These are phyloP conservation scores for Conopomorpha cramerella DNA, from an alignment of 1,140 invertebrate genomes.

Conservation along the genomic window DNA sequence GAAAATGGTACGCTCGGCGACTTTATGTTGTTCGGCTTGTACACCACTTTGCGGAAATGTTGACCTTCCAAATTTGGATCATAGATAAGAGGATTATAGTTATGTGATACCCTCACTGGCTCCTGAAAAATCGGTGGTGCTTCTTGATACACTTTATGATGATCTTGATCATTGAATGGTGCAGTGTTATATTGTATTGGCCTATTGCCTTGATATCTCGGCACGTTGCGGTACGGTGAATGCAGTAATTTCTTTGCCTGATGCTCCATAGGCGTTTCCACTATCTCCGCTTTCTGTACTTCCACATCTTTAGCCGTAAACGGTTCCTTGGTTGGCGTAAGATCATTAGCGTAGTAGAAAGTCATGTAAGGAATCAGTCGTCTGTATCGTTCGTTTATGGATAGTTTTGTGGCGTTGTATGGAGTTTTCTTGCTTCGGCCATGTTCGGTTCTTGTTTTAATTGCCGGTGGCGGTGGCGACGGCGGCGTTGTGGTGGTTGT, in stretches of 20 bases:
- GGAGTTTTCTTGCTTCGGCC: slow-evolving; percentile 13
- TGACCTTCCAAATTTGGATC: slow-evolving; percentile 15
- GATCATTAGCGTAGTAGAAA: slow-evolving; percentile 72
- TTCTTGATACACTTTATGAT: slow-evolving; percentile 42
- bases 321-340: slow-evolving; percentile 28
- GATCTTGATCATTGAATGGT: slow-evolving; percentile 50
- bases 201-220: slow-evolving; percentile 52
- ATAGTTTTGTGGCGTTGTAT: slow-evolving; percentile 29
- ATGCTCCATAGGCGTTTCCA: slow-evolving; percentile 23
- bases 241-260: slow-evolving; percentile 33
- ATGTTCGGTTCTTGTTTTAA: too few relatives aligned
- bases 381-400: slow-evolving; percentile 69
- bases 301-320: slow-evolving; percentile 29
- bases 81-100: slow-evolving; percentile 21
- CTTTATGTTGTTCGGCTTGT: slow-evolving; percentile 23
- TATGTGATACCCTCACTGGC: slow-evolving; percentile 14
- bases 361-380: slow-evolving; percentile 81
- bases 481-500: slow-evolving; percentile 9
- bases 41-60: slow-evolving; percentile 18
- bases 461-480: slow-evolving; percentile 10
- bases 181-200: slow-evolving; percentile 51
- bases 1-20: slow-evolving; percentile 17
- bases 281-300: slow-evolving; percentile 43
- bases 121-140: slow-evolving; percentile 22
- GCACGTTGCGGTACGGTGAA: slow-evolving; percentile 34